Evolutionary conservation across 2,797 vertebrate genomes (phyloP), one percentile per base, ranked within the genome.

Genomic region (Thaleichthys pacificus): DNA sequence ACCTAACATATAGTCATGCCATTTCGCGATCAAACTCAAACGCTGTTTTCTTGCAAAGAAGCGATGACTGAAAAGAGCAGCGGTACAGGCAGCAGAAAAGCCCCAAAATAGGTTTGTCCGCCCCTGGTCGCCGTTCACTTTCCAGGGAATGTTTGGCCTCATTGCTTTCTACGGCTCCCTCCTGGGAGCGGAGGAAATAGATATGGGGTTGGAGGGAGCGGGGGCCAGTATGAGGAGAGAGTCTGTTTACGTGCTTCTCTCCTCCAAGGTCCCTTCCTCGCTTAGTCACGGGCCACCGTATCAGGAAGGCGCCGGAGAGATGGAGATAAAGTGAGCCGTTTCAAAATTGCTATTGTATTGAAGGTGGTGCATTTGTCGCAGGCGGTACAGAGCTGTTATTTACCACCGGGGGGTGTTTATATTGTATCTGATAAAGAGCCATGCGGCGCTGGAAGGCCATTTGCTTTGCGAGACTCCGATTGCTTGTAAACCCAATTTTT

Each of bases 381-480:
- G 58, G 74, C 69, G 78, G 72, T 75, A 71, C 70, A 72, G 38
- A 30, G 1, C 17, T 2, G 47, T 72, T 77, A 61, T 85, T 86
- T 82, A 79, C 82, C 71, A 68, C 60, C 51, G 72, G 76, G 71
- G 79, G 77, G 64, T 74, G 73, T 84, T 88, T 80, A 77, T 79
- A 77, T 87, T 74, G 80, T 71, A 74, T 84, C 82, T 84, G 82
- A 89, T 91, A 74, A 42, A 85, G 86, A 85, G 68, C 51, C 5
- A 83, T 74, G 78, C 24, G 7, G 6, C 74, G 60, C 49, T 74
- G 82, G 1, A 83, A 74, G n/a, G 4, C 35, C 57, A 61, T 73
- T 80, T 86, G 78, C 73, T 84, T 80, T 78, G 75, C 5, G 47
- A 70, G 71, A 73, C 70, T 86, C 68, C 69, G 42, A 49, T 38